Conservation (phyloP, 2,113 vertebrate genomes). For the Cettia cetti region DNA sequence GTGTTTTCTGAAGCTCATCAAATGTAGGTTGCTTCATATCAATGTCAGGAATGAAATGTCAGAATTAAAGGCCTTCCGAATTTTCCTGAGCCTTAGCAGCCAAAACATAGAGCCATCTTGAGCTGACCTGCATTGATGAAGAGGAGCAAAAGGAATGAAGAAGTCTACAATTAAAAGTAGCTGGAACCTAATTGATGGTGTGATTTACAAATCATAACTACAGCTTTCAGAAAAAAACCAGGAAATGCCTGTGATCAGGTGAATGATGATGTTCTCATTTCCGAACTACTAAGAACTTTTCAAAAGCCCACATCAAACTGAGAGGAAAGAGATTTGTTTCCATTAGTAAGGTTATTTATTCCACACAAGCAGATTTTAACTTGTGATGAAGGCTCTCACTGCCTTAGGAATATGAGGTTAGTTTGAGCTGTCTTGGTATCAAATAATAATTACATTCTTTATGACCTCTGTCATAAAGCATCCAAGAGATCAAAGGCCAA, state of each 20-base stretch:
- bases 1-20: slow-evolving; percentile 14
- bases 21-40: slow-evolving; percentile 1
- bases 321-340: neutral
- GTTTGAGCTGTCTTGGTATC: slow-evolving; percentile 36
- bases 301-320: neutral
- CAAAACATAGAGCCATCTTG: neutral
- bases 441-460: slow-evolving; percentile 46
- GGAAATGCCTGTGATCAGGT: neutral
- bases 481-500: slow-evolving; percentile 50
- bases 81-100: slow-evolving; percentile 9
- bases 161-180: neutral
- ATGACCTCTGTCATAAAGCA: slow-evolving; percentile 48
- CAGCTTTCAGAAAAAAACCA: neutral
- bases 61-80: neutral
- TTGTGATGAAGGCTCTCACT: neutral
- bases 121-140: neutral
- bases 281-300: neutral
- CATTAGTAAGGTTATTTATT: neutral
- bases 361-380: neutral
- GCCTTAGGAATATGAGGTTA: slow-evolving; percentile 46
- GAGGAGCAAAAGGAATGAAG: neutral
- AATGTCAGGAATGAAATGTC: slow-evolving; percentile 26
- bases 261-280: neutral
- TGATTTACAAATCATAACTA: neutral
- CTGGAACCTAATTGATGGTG: neutral